phyloP scores from a whole-genome alignment of 1,140 invertebrate species.

The Temnothorax nylanderi region DNA sequence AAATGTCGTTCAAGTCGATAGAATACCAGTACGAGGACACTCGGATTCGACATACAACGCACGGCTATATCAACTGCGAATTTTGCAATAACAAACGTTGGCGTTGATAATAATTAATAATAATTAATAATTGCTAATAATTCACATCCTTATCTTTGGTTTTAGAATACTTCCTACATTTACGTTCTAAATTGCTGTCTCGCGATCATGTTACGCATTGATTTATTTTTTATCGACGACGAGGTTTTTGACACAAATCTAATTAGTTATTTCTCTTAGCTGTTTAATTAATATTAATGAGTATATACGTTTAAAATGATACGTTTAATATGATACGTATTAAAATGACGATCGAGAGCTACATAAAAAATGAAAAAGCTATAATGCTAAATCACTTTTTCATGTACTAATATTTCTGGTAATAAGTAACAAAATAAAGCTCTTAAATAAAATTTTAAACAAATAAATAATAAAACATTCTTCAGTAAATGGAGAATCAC shows the following conservation, averaged over 20 bases:
- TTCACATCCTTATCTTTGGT: not conserved
- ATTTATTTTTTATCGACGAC: not conserved
- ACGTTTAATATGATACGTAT: not conserved
- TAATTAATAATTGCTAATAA: not conserved
- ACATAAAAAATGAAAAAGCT: not conserved
- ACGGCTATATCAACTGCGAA: not conserved
- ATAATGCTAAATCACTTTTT: not conserved
- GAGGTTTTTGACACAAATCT: not conserved
- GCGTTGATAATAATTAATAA: not conserved
- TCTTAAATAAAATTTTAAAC: slow-evolving; percentile 10
- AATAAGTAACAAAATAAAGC: not conserved
- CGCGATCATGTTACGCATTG: not conserved
- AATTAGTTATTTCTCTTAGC: not conserved
- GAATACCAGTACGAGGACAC: not conserved
- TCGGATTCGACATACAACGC: not conserved
- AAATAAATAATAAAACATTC: not conserved
- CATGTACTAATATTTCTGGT: not conserved
- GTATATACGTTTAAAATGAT: not conserved
- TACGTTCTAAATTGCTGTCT: not conserved
- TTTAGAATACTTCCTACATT: not conserved
- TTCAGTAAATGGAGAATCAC: not conserved
- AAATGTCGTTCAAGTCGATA: not conserved
- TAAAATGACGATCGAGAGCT: not conserved
- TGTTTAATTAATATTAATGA: not conserved
- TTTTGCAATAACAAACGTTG: not conserved